Evolutionary conservation across 2,113 vertebrate genomes (phyloP).

Genomic region (Erinaceus europaeus): DNA sequence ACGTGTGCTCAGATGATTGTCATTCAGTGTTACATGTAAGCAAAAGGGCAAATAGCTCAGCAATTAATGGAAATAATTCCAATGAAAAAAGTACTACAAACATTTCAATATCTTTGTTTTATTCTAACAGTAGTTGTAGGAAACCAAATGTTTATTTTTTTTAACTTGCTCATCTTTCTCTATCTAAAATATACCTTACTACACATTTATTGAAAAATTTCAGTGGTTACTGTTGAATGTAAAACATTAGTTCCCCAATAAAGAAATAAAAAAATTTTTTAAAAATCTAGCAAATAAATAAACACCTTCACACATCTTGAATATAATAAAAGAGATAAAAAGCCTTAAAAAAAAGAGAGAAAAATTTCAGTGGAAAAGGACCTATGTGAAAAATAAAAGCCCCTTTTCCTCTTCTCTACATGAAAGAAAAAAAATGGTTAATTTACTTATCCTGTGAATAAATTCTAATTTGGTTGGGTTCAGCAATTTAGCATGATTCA

Average conservation of each 20-base stretch:
- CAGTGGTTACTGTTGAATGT: no score
- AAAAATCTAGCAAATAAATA: no score
- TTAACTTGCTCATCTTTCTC: no score
- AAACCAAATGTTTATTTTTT: no score
- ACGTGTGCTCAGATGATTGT: background rate
- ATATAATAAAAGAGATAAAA: no score
- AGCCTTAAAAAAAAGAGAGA: background rate
- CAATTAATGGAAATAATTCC: background rate
- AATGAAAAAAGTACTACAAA: background rate
- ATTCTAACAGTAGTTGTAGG: no score
- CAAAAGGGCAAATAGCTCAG: background rate
- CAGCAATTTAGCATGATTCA: background rate
- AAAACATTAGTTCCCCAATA: no score
- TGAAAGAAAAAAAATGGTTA: background rate
- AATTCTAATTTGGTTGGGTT: slow-evolving; percentile 10
- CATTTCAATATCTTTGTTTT: background rate
- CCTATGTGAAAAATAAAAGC: background rate
- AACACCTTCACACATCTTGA: no score
- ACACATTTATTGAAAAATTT: no score
- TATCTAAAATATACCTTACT: no score
- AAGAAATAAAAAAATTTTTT: no score
- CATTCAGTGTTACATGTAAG: background rate
- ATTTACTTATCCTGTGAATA: background rate
- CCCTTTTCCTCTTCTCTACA: background rate
- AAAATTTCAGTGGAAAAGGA: background rate